Conservation (phyloP, 2,888 invertebrate genomes). For the Trilocha varians region DNA sequence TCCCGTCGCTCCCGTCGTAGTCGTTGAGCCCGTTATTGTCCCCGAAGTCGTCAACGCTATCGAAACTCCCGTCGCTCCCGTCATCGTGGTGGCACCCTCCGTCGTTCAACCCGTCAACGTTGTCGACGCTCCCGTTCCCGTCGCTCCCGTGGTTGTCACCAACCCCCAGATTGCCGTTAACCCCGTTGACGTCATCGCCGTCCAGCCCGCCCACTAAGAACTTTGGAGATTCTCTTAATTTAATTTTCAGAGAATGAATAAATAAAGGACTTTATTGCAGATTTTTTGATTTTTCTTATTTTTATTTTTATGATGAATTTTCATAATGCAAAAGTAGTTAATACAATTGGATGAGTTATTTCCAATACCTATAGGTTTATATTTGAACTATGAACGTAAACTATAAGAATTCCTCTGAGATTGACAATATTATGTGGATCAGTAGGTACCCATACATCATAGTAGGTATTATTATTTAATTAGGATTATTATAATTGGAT, state of each 20-base stretch:
- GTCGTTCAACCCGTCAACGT: constrained; percentile 7
- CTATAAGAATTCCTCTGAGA: no score
- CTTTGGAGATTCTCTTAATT: neutral
- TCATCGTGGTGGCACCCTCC: constrained; percentile 10
- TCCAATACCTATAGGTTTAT: no score
- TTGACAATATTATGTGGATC: no score
- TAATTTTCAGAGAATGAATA: no score
- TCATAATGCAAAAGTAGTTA: no score
- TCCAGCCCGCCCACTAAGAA: neutral
- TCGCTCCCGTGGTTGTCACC: constrained; percentile 10
- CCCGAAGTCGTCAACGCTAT: constrained; percentile 7
- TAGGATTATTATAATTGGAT: no score
- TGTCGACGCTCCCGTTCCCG: constrained; percentile 13
- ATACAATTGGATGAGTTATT: no score
- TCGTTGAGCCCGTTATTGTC: constrained; percentile 4
- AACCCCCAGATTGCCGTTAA: constrained; percentile 7
- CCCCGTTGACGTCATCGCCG: constrained; percentile 15
- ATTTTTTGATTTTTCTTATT: neutral
- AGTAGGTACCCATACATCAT: no score
- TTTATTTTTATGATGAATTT: no score
- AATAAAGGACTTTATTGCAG: neutral
- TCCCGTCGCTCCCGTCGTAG: constrained; percentile 6
- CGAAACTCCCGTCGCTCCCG: no score
- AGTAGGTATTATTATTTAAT: no score
- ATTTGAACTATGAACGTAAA: no score